Conservation (phyloP, 2,113 vertebrate species). For the Girardinichthys multiradiatus region DNA sequence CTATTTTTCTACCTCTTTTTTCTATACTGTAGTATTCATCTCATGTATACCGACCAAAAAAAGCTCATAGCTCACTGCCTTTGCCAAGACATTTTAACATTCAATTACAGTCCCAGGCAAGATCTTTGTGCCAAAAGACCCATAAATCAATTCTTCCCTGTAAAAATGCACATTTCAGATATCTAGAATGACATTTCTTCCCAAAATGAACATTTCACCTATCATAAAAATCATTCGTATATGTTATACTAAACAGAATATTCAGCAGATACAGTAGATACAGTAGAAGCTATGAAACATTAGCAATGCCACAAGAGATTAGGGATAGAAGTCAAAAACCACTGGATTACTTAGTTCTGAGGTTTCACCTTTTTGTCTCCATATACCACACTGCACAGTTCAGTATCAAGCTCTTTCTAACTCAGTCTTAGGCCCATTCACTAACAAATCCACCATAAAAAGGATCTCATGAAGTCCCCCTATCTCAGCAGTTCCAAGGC, state of each 20-base stretch:
- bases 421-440: too few species aligned
- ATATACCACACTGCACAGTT: too few species aligned
- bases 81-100: background rate
- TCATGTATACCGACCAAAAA: background rate
- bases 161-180: background rate
- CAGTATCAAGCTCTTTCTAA: too few species aligned
- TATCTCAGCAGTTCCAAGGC: constrained; percentile 47
- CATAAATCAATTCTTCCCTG: background rate
- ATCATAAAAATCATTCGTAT: too few species aligned
- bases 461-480: constrained; percentile 58
- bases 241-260: background rate
- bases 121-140: background rate
- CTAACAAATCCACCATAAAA: constrained; percentile 59
- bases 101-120: too few species aligned
- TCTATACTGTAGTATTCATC: background rate
- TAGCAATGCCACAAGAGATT: background rate
- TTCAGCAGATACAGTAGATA: background rate
- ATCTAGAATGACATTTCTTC: too few species aligned
- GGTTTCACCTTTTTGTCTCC: too few species aligned
- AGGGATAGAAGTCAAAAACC: too few species aligned
- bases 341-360: too few species aligned
- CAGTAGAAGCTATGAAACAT: too few species aligned
- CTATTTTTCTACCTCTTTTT: too few species aligned
- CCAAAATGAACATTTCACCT: too few species aligned
- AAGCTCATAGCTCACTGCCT: background rate